These are phyloP conservation scores for Agapornis canus DNA, from an alignment of 2,797 vertebrate genomes.

Conservation along the genomic window DNA sequence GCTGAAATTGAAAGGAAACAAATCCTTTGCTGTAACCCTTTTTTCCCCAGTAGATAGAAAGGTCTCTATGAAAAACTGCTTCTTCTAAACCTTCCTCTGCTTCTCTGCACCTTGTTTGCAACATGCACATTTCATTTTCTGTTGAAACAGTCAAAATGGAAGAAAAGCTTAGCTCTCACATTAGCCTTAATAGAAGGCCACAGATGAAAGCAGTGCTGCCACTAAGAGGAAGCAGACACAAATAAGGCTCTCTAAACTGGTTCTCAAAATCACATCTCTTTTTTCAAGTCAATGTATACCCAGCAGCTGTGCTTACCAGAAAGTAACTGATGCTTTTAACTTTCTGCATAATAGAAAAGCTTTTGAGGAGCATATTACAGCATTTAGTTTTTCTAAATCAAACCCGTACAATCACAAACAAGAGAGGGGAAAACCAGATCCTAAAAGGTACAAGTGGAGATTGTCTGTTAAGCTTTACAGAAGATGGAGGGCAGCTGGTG, in stretches of 20 bases:
- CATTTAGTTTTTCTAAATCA: not conserved
- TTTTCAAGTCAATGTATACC: not conserved
- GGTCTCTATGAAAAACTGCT: not conserved
- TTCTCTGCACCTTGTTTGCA: not conserved
- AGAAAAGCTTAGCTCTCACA: constrained; percentile 40
- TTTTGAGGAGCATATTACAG: not conserved
- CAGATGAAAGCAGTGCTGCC: constrained; percentile 51
- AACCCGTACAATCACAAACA: not conserved
- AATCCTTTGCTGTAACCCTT: not conserved
- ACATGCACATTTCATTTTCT: not conserved
- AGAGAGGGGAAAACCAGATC: not conserved
- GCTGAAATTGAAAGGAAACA: constrained; percentile 16
- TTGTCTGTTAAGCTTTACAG: constrained; percentile 2
- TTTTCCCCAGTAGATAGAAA: not conserved
- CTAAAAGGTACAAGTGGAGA: constrained; percentile 39
- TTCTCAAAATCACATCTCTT: constrained; percentile 7
- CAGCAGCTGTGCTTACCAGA: constrained; percentile 39
- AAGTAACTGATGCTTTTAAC: constrained; percentile 44
- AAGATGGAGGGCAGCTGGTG: constrained; percentile 53
- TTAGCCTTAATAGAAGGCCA: constrained; percentile 52
- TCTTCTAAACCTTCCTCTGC: not conserved
- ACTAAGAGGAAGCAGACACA: constrained; percentile 36
- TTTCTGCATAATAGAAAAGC: constrained; percentile 24
- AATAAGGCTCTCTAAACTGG: constrained; percentile 33
- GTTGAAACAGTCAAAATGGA: constrained; percentile 52